Base-by-base conservation (phyloP, 2,888 invertebrate genomes). In the Lasioglossum lativentre region DNA sequence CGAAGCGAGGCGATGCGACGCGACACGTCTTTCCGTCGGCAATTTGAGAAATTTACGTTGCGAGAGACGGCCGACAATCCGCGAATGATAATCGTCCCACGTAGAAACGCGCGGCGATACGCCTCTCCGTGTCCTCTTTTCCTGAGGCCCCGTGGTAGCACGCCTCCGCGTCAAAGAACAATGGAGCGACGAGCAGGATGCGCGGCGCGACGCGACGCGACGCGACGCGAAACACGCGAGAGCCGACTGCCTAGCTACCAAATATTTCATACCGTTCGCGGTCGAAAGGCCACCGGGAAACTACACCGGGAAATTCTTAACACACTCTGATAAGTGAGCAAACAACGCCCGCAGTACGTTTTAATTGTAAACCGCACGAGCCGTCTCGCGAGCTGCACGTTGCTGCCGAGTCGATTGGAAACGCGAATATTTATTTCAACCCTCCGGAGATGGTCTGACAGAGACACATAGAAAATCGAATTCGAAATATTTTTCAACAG, bases 71-170 rank as follows among this genome's bases (percentile, higher is more conserved):
- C 34, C 84, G 77, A 84, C 82, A 47, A 82, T 84, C 78, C 84
- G 52, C 74, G 78, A 86, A 86, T 78, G 78, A 86, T 82, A 85
- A 85, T 86, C 86, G 82, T 70, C 78, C 78, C 82, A 78, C 86
- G 86, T 85, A 66, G 45, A 63, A 63, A 38, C 85, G 70, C 66
- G 70, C 66, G 56, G 42, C 86, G 74, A 70, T 52, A 56, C 52
- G 40, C 74, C 82, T 52, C 82, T 52, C 70, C 78, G 70, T 16
- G 71, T 68, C 70, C 70, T 70, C 70, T 70, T 70, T 70, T 38
- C 40, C 40, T 12, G 38, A n/a, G 23, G 40, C 40, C 40, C n/a
- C 40, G 70, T 16, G 70, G 40, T 70, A n/a, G 70, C 70, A 70
- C 70, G 40, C 70, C 70, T 70, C 40, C 70, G 70, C 70, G 70